Evolutionary conservation across 2,113 vertebrate species (phyloP), one percentile per base, ranked within the genome.

Genomic region (Cyanoramphus novaezelandiae): DNA sequence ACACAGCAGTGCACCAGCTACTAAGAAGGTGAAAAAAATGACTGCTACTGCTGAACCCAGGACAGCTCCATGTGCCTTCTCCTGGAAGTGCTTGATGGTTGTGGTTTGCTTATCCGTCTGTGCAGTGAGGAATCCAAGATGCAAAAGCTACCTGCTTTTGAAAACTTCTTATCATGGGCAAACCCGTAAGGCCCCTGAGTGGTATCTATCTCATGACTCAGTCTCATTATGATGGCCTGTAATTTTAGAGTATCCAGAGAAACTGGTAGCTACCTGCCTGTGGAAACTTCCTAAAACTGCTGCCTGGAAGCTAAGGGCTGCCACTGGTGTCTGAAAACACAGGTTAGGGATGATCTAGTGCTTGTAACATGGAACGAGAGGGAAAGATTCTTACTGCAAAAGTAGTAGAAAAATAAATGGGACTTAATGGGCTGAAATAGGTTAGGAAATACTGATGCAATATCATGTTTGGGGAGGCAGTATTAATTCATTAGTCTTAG

Each of bases 91-190:
- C 31, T 27, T 71, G 59, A 11, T 67, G n/a, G 9, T 35, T 17
- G 20, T 23, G 68, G 28, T 46, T 35, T 67, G 31, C 64, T 60
- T 35, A 20, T 15, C 17, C 35, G 0, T 18, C n/a, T 71, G 2
- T 43, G 47, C 50, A 10, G 3, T n/a, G 31, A 78, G 25, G 57
- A 82, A 82, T 72, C 65, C 17, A 50, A 82, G 78, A 43, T 43
- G 4, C 19, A n/a, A 27, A 65, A 57, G 19, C 20, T 39, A 15
- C 8, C 28, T 49, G 9, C 60, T 46, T 53, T 13, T 47, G 46
- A 71, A 82, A 62, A 8, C 35, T 37, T n/a, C 19, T 63, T 0
- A 0, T 33, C 2, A 0, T 50, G n/a, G 47, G 15, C 20, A 74
- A 74, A 24, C 47, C 17, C 2, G 0, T 28, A n/a, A 46, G 17